Evolutionary conservation across 2,888 invertebrate species (phyloP).

Genomic region (Aplocera efformata): DNA sequence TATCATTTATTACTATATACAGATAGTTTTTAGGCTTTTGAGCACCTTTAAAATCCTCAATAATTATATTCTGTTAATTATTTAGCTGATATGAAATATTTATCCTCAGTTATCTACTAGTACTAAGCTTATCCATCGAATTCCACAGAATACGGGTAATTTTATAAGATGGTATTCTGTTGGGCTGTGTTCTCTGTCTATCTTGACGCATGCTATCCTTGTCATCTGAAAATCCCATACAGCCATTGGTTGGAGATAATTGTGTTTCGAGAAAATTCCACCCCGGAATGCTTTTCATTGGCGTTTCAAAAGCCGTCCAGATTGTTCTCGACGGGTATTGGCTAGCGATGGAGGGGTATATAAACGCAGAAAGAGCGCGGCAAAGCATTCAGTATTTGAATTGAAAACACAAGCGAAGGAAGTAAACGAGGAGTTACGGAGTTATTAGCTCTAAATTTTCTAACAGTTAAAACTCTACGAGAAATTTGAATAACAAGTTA

Average conservation of each 20-base stretch:
- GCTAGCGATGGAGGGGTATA: constrained; percentile 38
- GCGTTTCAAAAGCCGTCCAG: constrained; percentile 40
- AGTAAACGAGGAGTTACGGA: constrained; percentile 36
- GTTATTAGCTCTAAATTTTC: constrained; percentile 18
- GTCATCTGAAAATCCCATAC: constrained; percentile 16
- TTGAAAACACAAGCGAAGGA: constrained; percentile 50
- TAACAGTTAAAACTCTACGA: constrained; percentile 14
- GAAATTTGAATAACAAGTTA: constrained; percentile 7
- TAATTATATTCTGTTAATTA: too few species aligned
- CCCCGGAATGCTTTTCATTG: constrained; percentile 40
- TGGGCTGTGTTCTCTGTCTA: constrained; percentile 28
- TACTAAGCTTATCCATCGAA: background rate
- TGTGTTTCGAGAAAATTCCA: constrained; percentile 45
- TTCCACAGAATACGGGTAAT: constrained; percentile 23
- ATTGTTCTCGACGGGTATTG: constrained; percentile 51
- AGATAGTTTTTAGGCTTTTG: too few species aligned
- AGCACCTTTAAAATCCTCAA: too few species aligned
- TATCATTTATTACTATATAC: too few species aligned
- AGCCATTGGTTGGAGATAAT: constrained; percentile 37
- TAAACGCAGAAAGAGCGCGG: constrained; percentile 46
- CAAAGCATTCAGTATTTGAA: constrained; percentile 62
- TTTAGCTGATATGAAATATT: too few species aligned
- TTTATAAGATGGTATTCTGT: constrained; percentile 28
- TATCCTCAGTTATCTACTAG: background rate
- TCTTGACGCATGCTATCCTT: constrained; percentile 24